Evolutionary conservation across 2,888 invertebrate species (phyloP), one percentile per base, ranked within the genome.

Genomic region (Marronus borbonicus): DNA sequence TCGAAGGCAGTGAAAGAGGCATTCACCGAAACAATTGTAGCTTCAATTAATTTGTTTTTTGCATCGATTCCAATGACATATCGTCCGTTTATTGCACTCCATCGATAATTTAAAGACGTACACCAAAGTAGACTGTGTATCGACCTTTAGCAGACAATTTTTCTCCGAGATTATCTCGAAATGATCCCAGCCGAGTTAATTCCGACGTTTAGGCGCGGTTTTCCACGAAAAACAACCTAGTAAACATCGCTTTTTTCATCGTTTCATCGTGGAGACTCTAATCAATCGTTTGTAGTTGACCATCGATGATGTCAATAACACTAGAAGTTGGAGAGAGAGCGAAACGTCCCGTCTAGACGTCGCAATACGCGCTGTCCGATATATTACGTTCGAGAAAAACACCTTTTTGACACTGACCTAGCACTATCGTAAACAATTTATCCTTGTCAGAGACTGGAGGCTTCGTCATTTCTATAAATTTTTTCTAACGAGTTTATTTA

Each of bases 351-450:
- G 52, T 52, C 52, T 52, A 52, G 52, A 52, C 52, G 3, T n/a
- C 17, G 44, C 44, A 44, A 44, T 12, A 52, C 20, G 20, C 20
- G 55, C 20, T 17, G 55, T 8, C 55, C 17, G 55, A 55, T 20
- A 55, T 55, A 55, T 55, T 55, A 17, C 55, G 20, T 55, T 55
- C 58, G 44, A 28, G 55, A 20, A 58, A 58, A 72, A 60, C 58
- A 72, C 72, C 72, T 72, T 55, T 55, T 72, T 72, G 58, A 72
- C 58, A 72, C 72, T 72, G 72, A 72, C 72, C 72, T 72, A 58
- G 39, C 58, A 58, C 72, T 72, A 72, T 36, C 17, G 52, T 58
- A 58, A 72, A 72, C 58, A 72, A 58, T 72, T 72, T 58, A 58
- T 72, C 72, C 39, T 58, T 8, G 65, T 39, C 65, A 39, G 8